Conservation (phyloP, 2,888 invertebrate species). For the Syritta pipiens region DNA sequence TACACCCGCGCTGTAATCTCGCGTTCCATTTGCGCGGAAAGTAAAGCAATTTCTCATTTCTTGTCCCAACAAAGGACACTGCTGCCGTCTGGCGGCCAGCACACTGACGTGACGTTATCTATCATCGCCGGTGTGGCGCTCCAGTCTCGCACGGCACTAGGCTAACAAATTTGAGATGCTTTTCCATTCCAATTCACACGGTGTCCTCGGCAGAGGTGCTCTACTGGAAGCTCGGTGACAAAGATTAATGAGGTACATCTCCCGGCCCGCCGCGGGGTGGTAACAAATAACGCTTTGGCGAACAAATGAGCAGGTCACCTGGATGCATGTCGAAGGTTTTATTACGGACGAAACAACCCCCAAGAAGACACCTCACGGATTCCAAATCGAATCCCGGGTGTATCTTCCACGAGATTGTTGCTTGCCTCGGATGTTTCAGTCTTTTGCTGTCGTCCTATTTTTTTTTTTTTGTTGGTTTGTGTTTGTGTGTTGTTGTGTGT, state of each 20-base stretch:
- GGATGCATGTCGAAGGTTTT: conserved; percentile 40
- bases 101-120: conserved; percentile 36
- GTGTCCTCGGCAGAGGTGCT: conserved; percentile 34
- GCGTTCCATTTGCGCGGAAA: conserved; percentile 58
- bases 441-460: background rate
- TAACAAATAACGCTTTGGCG: conserved; percentile 56
- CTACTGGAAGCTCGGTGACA: conserved; percentile 36
- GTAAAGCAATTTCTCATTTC: conserved; percentile 61
- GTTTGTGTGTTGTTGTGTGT: background rate
- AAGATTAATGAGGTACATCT: conserved; percentile 61
- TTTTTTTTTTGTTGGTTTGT: background rate
- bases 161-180: conserved; percentile 48
- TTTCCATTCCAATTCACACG: conserved; percentile 57
- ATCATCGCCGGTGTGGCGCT: no score
- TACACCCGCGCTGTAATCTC: conserved; percentile 42
- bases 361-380: background rate
- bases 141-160: conserved; percentile 1
- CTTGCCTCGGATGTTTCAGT: conserved; percentile 7
- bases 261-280: conserved; percentile 8
- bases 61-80: conserved; percentile 46
- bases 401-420: conserved; percentile 29
- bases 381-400: conserved; percentile 6
- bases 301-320: conserved; percentile 62
- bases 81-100: conserved; percentile 45
- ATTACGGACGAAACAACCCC: background rate